Evolutionary conservation across 2,797 vertebrate species (phyloP).

Genomic region (Lepus oiostolus): DNA sequence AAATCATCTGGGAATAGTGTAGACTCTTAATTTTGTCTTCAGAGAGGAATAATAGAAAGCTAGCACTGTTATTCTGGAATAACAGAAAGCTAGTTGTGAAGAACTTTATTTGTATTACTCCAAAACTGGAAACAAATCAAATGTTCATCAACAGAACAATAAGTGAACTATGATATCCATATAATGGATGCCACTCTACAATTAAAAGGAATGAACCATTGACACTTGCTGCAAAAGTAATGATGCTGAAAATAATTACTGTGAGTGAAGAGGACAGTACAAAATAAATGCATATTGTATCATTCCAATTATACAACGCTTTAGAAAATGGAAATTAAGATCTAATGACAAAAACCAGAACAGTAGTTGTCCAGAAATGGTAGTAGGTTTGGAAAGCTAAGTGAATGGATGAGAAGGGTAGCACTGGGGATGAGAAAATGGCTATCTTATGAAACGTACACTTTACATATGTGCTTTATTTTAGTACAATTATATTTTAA

Average conservation of each 20-base stretch:
- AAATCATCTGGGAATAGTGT: not conserved
- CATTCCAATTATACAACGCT: not conserved
- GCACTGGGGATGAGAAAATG: not conserved
- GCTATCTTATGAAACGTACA: not conserved
- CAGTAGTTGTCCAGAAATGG: not conserved
- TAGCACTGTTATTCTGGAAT: not conserved
- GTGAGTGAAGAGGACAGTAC: not conserved
- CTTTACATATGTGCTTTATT: not conserved
- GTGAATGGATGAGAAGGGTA: not conserved
- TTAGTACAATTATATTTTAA: not conserved
- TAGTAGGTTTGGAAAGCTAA: accelerated
- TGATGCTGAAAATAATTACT: not conserved
- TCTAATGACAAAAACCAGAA: not conserved
- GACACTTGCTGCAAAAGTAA: not conserved
- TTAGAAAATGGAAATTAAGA: not conserved
- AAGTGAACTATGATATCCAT: not conserved
- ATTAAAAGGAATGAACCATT: conserved; percentile 4
- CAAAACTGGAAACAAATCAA: not conserved
- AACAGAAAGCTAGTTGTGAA: not conserved
- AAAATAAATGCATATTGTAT: not conserved
- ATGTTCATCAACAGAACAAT: not conserved
- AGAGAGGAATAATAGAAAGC: not conserved
- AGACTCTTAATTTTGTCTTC: not conserved
- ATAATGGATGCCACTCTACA: not conserved
- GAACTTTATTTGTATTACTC: not conserved